Conservation (phyloP, 2,888 invertebrate genomes). For the Theretra japonica region DNA sequence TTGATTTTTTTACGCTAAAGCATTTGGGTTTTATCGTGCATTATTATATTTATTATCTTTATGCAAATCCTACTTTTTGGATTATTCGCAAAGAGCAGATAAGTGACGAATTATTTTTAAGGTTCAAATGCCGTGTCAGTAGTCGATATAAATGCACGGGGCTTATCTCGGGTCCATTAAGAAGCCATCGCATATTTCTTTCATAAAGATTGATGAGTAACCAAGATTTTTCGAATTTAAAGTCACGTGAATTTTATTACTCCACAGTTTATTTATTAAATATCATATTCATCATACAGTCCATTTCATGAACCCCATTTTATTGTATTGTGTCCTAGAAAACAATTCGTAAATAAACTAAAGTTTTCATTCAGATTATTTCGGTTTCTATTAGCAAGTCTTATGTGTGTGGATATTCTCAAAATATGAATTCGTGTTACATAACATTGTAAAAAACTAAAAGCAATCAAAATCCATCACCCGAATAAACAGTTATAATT, state of each 20-base stretch:
- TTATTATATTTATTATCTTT: constrained; percentile 1
- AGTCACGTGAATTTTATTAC: not conserved
- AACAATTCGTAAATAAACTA: too few relatives aligned
- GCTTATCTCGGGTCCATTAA: constrained; percentile 8
- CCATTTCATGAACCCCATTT: too few relatives aligned
- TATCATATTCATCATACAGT: too few relatives aligned
- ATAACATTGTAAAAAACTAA: too few relatives aligned
- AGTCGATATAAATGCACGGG: not conserved
- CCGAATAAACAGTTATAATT: too few relatives aligned
- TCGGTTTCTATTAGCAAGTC: too few relatives aligned
- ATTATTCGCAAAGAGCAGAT: not conserved
- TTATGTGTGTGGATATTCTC: too few relatives aligned
- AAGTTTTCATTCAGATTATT: too few relatives aligned
- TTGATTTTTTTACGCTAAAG: not conserved
- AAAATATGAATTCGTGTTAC: too few relatives aligned
- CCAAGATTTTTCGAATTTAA: not conserved
- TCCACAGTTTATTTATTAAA: too few relatives aligned
- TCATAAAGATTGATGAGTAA: not conserved
- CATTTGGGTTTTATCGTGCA: constrained; percentile 11
- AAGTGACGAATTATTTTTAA: constrained; percentile 10
- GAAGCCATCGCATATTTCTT: not conserved
- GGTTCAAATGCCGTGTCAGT: not conserved
- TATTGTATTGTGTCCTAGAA: too few relatives aligned
- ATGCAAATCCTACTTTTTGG: not conserved
- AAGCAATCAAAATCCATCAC: too few relatives aligned